Evolutionary conservation across 2,113 vertebrate species (phyloP).

Genomic region (human): DNA sequence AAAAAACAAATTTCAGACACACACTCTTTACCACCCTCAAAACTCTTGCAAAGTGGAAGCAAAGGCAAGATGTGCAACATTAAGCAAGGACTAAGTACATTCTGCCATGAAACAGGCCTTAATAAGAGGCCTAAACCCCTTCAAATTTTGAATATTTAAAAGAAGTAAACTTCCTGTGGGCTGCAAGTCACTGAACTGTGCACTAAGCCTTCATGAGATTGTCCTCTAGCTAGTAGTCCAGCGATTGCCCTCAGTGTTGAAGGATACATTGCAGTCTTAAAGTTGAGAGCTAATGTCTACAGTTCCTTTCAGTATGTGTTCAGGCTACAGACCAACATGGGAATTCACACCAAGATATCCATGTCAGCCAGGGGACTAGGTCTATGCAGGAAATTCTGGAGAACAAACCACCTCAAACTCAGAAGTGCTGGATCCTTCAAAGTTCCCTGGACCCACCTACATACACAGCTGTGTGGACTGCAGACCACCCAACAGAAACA

Average conservation of each 20-base stretch:
- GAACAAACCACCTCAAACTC: neutral
- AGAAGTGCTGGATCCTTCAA: neutral
- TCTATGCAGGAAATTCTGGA: neutral
- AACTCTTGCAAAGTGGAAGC: constrained; percentile 17
- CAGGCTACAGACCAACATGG: neutral
- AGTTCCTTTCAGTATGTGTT: neutral
- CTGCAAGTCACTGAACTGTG: neutral
- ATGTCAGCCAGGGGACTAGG: neutral
- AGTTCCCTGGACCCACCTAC: neutral
- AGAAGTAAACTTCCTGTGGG: neutral
- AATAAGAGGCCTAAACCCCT: neutral
- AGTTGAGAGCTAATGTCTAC: neutral
- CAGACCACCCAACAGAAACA: neutral
- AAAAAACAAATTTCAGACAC: constrained; percentile 37
- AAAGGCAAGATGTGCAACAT: constrained; percentile 46
- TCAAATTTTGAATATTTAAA: constrained; percentile 33
- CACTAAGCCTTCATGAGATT: neutral
- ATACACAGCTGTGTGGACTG: neutral
- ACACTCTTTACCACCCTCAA: constrained; percentile 45
- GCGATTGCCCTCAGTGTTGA: neutral
- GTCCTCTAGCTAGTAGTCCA: neutral
- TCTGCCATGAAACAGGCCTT: neutral
- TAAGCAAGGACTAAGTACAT: constrained; percentile 38
- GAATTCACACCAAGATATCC: neutral
- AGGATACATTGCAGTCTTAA: neutral